Conservation (phyloP, 2,888 invertebrate genomes). For the Oscheius sp. region DNA sequence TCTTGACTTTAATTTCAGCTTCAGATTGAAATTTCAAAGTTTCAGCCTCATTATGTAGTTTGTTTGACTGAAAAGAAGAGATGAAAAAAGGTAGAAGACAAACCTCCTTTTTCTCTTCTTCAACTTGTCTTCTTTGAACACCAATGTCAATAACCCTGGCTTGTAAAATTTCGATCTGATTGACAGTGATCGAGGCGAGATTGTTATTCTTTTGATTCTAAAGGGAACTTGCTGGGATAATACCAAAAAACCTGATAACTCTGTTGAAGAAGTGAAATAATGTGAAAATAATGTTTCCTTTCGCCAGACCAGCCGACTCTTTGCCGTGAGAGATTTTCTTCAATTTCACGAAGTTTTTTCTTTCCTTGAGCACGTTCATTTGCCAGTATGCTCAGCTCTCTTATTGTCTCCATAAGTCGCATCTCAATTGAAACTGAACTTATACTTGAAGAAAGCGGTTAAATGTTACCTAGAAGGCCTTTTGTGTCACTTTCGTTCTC, state of each 20-base stretch:
- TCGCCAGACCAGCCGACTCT: constrained; percentile 23
- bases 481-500: constrained; percentile 64
- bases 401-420: constrained; percentile 59
- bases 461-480: constrained; percentile 48
- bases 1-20: constrained; percentile 1
- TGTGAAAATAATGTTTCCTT: constrained; percentile 24
- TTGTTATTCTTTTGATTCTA: constrained; percentile 18
- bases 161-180: constrained; percentile 21
- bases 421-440: constrained; percentile 61
- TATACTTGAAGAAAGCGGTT: background rate
- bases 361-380: constrained; percentile 47
- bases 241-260: constrained; percentile 7
- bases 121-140: background rate
- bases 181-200: constrained; percentile 15
- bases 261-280: constrained; percentile 24
- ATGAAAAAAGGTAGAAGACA: background rate
- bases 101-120: background rate
- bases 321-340: constrained; percentile 22
- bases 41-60: constrained; percentile 13
- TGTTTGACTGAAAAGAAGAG: constrained; percentile 2
- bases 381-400: constrained; percentile 58
- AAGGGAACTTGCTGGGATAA: background rate
- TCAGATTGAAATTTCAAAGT: background rate
- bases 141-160: constrained; percentile 16
- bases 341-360: constrained; percentile 35